Percentiles rank a stretch among this genome's conserved stretches.
Conservation (phyloP, 2,888 invertebrate species). For the Mesoligia furuncula region DNA sequence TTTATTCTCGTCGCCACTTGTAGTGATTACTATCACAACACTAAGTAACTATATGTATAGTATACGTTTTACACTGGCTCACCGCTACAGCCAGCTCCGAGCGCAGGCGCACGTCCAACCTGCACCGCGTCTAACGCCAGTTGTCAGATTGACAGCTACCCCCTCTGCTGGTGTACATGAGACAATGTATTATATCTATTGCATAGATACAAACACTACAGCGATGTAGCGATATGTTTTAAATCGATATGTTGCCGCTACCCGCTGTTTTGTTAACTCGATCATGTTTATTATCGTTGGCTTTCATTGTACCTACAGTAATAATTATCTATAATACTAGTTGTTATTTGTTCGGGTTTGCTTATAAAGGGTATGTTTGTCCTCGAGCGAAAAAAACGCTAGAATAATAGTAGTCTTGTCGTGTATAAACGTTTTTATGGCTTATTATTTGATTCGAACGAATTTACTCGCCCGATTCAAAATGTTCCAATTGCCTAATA, state of each 20-base stretch:
- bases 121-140: too few species aligned
- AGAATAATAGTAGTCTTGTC: not conserved
- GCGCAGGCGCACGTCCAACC: too few species aligned
- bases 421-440: not conserved
- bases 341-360: slow-evolving; percentile 4
- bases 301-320: slow-evolving; percentile 29
- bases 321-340: slow-evolving; percentile 16
- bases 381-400: not conserved
- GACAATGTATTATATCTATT: too few species aligned
- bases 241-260: slow-evolving; percentile 52
- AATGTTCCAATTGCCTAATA: not conserved
- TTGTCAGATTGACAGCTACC: too few species aligned
- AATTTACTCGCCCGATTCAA: not conserved
- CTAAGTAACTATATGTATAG: too few species aligned
- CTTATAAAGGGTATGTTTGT: not conserved
- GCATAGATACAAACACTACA: too few species aligned
- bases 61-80: too few species aligned
- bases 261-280: slow-evolving; percentile 42
- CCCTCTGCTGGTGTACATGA: too few species aligned
- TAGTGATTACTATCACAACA: too few species aligned
- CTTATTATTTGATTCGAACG: not conserved
- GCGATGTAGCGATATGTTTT: slow-evolving; percentile 59
- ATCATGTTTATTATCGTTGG: slow-evolving; percentile 26
- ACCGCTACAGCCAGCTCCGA: too few species aligned
- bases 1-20: too few species aligned